Evolutionary conservation across 2,888 invertebrate genomes (phyloP).

Genomic region (Nycteola revayana): DNA sequence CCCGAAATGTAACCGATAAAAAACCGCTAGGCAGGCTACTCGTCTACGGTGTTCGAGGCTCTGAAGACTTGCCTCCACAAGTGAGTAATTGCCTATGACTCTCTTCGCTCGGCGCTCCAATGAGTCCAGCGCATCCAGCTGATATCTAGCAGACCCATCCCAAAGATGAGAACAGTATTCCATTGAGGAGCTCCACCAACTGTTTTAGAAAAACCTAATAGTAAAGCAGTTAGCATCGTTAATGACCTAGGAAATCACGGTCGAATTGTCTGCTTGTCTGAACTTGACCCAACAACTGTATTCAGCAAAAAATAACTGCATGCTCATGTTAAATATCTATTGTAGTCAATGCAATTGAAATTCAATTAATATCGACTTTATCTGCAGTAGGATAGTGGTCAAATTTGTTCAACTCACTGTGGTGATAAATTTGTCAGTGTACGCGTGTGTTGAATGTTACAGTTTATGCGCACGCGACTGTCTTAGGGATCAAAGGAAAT

Average conservation of each 20-base stretch:
- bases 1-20: no score
- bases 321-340: conserved; percentile 30
- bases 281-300: conserved; percentile 52
- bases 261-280: conserved; percentile 42
- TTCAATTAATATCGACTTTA: conserved; percentile 5
- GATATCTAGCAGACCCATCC: no score
- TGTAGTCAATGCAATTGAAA: conserved; percentile 21
- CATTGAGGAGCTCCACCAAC: no score
- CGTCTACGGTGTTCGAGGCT: no score
- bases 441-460: conserved; percentile 18
- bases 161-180: no score
- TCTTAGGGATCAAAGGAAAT: conserved; percentile 17
- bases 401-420: conserved; percentile 11
- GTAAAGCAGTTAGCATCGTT: conserved; percentile 24
- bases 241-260: conserved; percentile 37
- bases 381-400: fast-evolving
- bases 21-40: no score
- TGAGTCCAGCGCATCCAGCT: no score
- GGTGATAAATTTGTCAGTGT: conserved; percentile 17
- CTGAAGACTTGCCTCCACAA: no score
- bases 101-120: no score
- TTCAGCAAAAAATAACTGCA: conserved; percentile 29
- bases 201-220: conserved; percentile 15
- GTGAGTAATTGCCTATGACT: no score
- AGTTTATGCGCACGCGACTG: conserved; percentile 49